Percentiles rank a stretch among this genome's conserved stretches.
Conservation (phyloP, 2,113 vertebrate species). For the Chlamydotis undulata region DNA sequence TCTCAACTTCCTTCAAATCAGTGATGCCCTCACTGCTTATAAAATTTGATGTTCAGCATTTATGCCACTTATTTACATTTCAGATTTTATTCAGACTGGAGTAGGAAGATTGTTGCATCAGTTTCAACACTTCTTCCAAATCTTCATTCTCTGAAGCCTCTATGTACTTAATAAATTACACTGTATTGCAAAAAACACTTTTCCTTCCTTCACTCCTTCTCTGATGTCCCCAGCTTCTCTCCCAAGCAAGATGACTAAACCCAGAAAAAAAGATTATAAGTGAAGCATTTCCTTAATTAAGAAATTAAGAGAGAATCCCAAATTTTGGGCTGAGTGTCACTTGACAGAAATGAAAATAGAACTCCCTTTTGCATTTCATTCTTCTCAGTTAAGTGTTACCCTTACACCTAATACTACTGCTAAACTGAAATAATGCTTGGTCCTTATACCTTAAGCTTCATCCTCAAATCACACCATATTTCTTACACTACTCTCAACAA, state of each 20-base stretch:
- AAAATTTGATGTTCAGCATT: slow-evolving; percentile 1
- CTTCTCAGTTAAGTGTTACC: neutral
- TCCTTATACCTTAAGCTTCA: neutral
- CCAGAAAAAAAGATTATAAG: neutral
- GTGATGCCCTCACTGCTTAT: neutral
- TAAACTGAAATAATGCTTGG: neutral
- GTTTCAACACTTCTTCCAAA: neutral
- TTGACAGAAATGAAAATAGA: neutral
- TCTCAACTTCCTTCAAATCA: slow-evolving; percentile 33
- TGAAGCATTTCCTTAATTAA: neutral
- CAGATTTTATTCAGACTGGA: neutral
- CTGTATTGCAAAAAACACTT: neutral
- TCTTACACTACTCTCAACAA: neutral
- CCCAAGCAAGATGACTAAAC: neutral
- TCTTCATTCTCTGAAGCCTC: neutral
- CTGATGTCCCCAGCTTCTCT: neutral
- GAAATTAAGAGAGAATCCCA: neutral
- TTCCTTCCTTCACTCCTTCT: neutral
- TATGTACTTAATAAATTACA: neutral
- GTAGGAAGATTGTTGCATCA: neutral
- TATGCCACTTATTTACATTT: slow-evolving; percentile 21
- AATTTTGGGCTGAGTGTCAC: neutral
- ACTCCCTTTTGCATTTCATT: neutral
- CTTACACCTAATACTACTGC: neutral
- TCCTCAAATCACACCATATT: neutral